Evolutionary conservation across 2,888 invertebrate species (phyloP), one percentile per base, ranked within the genome.

Genomic region (Phalera bucephala): DNA sequence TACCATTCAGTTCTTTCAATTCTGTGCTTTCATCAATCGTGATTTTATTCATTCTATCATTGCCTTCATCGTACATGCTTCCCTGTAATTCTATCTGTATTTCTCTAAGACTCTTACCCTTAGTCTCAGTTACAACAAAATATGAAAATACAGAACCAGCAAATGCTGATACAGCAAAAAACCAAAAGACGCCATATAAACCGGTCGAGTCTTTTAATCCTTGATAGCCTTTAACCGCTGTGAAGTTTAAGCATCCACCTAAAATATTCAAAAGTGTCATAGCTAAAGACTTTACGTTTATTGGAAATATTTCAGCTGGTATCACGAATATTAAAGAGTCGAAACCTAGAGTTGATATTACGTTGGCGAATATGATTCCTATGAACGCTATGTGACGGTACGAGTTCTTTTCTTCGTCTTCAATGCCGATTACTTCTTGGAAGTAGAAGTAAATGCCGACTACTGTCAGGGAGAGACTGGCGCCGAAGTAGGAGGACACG

Each of bases 221-320:
- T 49, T 91, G 91, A 49, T 90, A 91, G 20, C 87, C 67, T 56
- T 88, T 90, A 0, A 88, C 80, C 0, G 86, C 80, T 1, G 80
- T 25, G 45, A 91, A 91, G 0, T 88, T 88, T 4, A 89, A 55
- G 0, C 86, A 25, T 7, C 40, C 28, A 26, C 83, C 80, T 45
- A 87, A 80, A 1, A 91, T 60, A 36, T 85, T 91, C 0, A 86
- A 68, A 1, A 80, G 49, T 0, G 90, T 90, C 43, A 91, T 86
- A 0, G 91, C 91, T 0, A 83, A 63, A 1, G 91, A 87, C 56
- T 91, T 91, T 0, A 91, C 86, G 45, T 91, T 91, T 1, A 91
- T 72, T 0, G 92, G 90, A 42, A 92, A 92, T 13, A 92, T 71
- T 64, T 92, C 92, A 0, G 90, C 91, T 14, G 91, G 77, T 44